Percentiles rank a stretch among this genome's conserved stretches.
phyloP scores from a whole-genome alignment of 23 tunicate species.

The Clavelina lepadiformis region DNA sequence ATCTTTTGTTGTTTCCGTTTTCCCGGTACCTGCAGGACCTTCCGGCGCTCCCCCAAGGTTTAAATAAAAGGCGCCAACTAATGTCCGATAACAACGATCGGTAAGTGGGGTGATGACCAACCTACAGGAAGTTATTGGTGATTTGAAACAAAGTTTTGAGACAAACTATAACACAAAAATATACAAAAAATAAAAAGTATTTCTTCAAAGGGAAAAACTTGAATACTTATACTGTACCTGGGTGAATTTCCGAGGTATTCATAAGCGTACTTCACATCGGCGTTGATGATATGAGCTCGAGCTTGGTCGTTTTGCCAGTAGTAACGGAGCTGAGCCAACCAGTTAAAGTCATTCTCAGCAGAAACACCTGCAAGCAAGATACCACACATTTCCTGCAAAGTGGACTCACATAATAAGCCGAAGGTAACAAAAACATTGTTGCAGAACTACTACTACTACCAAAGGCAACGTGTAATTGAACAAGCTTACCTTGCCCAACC shows the following conservation, averaged over 20 bases:
- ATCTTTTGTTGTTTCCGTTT: constrained; percentile 99
- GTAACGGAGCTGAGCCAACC: constrained; percentile 96
- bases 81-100: constrained; percentile 98
- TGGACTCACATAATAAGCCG: neutral
- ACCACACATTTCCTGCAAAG: neutral
- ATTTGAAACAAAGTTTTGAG: neutral
- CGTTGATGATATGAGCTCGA: constrained; percentile 95
- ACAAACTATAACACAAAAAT: neutral
- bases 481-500: constrained; percentile 68
- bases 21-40: constrained; percentile 99
- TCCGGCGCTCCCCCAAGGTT: constrained; percentile 99
- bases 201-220: neutral
- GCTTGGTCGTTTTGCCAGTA: constrained; percentile 99
- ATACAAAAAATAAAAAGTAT: neutral
- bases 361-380: constrained; percentile 43
- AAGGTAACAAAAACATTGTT: neutral
- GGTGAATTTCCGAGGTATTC: constrained; percentile 99
- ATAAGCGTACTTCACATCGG: constrained; percentile 97
- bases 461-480: neutral
- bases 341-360: constrained; percentile 91
- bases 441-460: neutral
- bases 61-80: constrained; percentile 95
- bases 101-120: constrained; percentile 98
- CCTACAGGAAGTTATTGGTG: constrained; percentile 13
- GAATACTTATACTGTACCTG: constrained; percentile 32